phyloP scores from a whole-genome alignment of 2,888 invertebrate species.

The Diarsia mendica region DNA sequence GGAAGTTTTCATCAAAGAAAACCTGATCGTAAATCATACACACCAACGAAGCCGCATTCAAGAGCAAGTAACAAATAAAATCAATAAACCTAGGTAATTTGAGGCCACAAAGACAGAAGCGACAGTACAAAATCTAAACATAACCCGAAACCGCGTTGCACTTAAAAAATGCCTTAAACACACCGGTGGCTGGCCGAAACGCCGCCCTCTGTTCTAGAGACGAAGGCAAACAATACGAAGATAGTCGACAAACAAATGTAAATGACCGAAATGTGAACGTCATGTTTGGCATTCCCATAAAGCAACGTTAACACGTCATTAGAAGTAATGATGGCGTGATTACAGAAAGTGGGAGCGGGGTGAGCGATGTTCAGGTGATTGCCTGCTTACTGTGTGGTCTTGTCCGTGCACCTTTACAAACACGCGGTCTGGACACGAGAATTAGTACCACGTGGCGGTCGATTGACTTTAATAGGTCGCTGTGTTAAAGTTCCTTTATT shows the following conservation, averaged over 20 bases:
- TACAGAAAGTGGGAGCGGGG: constrained; percentile 85
- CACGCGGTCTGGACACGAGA: constrained; percentile 74
- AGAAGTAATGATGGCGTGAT: constrained; percentile 90
- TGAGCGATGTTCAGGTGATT: constrained; percentile 85
- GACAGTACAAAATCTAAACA: constrained; percentile 77
- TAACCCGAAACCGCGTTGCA: constrained; percentile 83
- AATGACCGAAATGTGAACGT: constrained; percentile 90
- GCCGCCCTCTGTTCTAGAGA: constrained; percentile 90
- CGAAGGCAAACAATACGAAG: constrained; percentile 87
- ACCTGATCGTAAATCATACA: constrained; percentile 35
- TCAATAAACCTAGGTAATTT: constrained; percentile 64
- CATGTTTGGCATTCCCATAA: constrained; percentile 91
- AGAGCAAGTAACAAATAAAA: constrained; percentile 52
- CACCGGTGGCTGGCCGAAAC: constrained; percentile 84
- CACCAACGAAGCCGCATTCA: constrained; percentile 18
- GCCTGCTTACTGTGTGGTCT: constrained; percentile 88
- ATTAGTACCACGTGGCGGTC: constrained; percentile 80
- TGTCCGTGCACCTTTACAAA: constrained; percentile 81
- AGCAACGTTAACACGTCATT: constrained; percentile 90
- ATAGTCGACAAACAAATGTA: constrained; percentile 90
- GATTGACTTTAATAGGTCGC: constrained; percentile 69
- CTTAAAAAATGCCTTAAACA: constrained; percentile 82
- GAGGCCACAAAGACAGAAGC: constrained; percentile 73
- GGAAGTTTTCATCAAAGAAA: constrained; percentile 7
- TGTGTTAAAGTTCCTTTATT: constrained; percentile 57